These are phyloP conservation scores for Caradrina kadenii DNA, from an alignment of 2,888 invertebrate species.

Conservation along the genomic window DNA sequence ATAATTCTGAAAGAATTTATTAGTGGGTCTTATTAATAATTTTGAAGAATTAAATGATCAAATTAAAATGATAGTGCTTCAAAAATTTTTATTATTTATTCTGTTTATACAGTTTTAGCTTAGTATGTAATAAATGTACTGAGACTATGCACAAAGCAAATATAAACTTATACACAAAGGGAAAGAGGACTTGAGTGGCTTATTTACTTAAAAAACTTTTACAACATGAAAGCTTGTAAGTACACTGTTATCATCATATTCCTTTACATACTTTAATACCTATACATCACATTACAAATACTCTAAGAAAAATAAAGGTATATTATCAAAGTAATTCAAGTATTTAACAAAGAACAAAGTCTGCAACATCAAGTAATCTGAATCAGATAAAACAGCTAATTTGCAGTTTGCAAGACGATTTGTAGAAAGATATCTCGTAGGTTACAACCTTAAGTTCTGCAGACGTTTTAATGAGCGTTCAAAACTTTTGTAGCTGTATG, in stretches of 20 bases:
- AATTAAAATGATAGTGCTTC: background rate
- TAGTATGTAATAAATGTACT: constrained; percentile 7
- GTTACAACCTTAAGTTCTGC: constrained; percentile 33
- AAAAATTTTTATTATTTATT: background rate
- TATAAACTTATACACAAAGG: background rate
- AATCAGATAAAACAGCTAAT: constrained; percentile 47
- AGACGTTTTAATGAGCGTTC: constrained; percentile 53
- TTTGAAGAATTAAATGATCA: background rate
- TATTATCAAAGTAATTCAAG: background rate
- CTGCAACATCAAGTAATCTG: constrained; percentile 22
- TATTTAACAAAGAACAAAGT: constrained; percentile 14
- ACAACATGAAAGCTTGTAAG: background rate
- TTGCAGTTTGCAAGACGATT: constrained; percentile 43
- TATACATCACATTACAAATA: background rate
- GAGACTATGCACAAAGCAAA: background rate
- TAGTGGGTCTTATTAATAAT: background rate
- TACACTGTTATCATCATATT: background rate
- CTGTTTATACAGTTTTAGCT: background rate
- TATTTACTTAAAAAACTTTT: background rate
- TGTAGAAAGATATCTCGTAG: constrained; percentile 30
- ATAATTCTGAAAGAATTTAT: too few relatives aligned
- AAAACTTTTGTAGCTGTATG: constrained; percentile 43
- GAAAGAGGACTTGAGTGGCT: background rate
- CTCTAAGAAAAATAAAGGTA: background rate
- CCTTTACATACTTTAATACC: too few relatives aligned